Base-by-base conservation (phyloP, 2,797 vertebrate genomes). In the Cetoscarus ocellatus region DNA sequence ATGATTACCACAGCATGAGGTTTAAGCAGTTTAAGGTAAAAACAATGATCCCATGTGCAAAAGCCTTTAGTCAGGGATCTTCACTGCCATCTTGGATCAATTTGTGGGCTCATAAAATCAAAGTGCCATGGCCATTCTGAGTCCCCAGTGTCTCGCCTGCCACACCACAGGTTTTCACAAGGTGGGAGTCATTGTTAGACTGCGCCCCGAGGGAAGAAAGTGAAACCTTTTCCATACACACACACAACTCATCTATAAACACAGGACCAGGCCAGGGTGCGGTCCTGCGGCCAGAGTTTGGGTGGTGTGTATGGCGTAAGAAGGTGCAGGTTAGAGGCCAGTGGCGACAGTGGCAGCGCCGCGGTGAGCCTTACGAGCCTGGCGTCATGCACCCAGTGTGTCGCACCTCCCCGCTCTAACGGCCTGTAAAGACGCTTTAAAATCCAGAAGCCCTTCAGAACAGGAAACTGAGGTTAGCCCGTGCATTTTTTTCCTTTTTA, bases 81-180 rank as follows among this genome's bases (percentile, higher is more conserved):
- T 65, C 8, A 1, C 49, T 57, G 75, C 71, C 88, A 86, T 90
- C 86, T 90, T 90, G 90, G 87, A 92, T 86, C 89, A 85, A 91
- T 93, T 91, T 90, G 81, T 87, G 90, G 86, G 52, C 81, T 82
- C 78, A 91, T 91, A 90, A 89, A 90, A 88, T 36, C 45, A 6
- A 9, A 56, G 80, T 73, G 80, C 83, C 84, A 79, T 38, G 58
- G 69, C 75, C 81, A 64, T 90, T 87, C 83, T 82, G 67, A 36
- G 75, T 70, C 83, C 84, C 75, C 36, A 12, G 72, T 75, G 86
- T 84, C 79, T 66, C 53, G 17, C 70, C 60, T 48, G 79, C 78
- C 73, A 73, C 80, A 86, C 90, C 87, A 38, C 92, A 87, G 79
- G 64, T 56, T 91, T 91, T 92, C 82, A 91, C 77, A 69, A 92